phyloP scores from a whole-genome alignment of 2,113 vertebrate species.

The Sula dactylatra region DNA sequence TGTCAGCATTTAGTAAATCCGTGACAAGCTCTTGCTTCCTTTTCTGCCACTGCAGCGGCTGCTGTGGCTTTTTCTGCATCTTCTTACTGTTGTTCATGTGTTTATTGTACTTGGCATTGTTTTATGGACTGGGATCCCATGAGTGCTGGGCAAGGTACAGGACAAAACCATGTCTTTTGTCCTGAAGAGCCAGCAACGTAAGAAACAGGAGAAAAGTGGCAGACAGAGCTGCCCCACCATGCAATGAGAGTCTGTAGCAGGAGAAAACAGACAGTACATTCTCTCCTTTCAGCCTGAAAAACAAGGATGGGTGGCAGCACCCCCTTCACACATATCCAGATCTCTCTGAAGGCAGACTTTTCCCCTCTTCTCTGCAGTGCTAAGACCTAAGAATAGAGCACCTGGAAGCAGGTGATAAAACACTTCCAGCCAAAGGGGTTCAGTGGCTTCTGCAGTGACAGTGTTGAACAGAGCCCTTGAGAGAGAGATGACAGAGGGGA shows the following conservation, averaged over 20 bases:
- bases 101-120: background rate
- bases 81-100: background rate
- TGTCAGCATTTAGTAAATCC: background rate
- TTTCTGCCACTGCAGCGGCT: background rate
- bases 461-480: background rate
- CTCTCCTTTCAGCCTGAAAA: background rate
- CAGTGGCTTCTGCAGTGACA: background rate
- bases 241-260: background rate
- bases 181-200: background rate
- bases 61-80: background rate
- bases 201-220: background rate
- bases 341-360: background rate
- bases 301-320: background rate
- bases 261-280: background rate
- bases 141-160: background rate
- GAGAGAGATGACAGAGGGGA: background rate
- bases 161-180: background rate
- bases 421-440: background rate
- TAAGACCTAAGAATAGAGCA: background rate
- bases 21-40: background rate
- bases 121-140: background rate
- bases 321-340: no score
- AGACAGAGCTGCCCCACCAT: background rate
- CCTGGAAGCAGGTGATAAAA: background rate
- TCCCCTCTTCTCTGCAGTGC: background rate